These are phyloP conservation scores for Meriones unguiculatus DNA, from an alignment of 2,113 vertebrate genomes.

Conservation along the genomic window DNA sequence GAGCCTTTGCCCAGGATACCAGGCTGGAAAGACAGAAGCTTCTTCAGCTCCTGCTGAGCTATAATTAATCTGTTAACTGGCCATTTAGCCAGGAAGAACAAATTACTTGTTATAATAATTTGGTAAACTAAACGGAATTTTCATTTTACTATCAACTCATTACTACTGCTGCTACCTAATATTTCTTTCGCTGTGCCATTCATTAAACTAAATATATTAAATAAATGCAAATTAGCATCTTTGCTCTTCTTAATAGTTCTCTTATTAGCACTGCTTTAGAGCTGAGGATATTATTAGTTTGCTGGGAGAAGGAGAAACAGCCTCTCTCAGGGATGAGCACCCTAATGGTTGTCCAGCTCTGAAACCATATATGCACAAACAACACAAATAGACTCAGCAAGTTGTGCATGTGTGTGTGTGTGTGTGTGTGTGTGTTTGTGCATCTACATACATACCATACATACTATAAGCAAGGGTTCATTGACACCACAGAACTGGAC, in stretches of 20 bases:
- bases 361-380: background rate
- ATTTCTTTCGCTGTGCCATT: background rate
- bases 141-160: background rate
- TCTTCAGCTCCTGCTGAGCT: background rate
- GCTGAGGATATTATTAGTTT: background rate
- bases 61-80: background rate
- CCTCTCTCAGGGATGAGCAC: background rate
- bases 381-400: background rate
- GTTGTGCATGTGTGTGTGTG: background rate
- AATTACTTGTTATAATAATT: background rate
- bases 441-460: background rate
- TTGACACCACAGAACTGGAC: background rate
- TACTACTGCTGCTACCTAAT: background rate
- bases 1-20: background rate
- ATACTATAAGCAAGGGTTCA: background rate
- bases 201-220: background rate
- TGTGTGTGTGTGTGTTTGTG: no score
- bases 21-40: background rate
- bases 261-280: conserved; percentile 1
- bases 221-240: background rate
- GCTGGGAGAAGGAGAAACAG: background rate
- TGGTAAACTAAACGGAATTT: conserved; percentile 3
- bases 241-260: background rate
- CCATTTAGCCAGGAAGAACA: background rate
- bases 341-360: background rate